Evolutionary conservation across 2,888 invertebrate species (phyloP).

Genomic region (Trissolcus japonicus): DNA sequence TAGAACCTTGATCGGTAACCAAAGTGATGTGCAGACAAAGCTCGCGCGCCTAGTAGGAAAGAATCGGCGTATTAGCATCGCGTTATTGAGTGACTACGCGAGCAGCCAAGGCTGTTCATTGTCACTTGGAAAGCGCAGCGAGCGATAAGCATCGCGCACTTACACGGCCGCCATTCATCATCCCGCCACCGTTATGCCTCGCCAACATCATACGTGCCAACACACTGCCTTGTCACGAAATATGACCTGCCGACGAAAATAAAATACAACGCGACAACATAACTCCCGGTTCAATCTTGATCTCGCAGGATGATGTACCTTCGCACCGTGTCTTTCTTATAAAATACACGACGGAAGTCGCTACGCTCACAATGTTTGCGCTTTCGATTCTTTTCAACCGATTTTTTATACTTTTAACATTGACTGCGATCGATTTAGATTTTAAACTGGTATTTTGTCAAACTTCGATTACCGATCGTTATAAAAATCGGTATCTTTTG

Average conservation of each 20-base stretch:
- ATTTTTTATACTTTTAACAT: no score
- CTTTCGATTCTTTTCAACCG: constrained; percentile 4
- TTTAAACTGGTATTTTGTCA: neutral
- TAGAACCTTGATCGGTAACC: constrained; percentile 40
- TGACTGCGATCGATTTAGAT: no score
- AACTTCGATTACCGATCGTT: no score
- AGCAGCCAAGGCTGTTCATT: constrained; percentile 53
- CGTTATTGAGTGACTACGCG: constrained; percentile 50
- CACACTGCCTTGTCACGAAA: constrained; percentile 32
- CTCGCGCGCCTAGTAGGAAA: constrained; percentile 31
- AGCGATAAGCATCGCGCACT: constrained; percentile 47
- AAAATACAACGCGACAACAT: constrained; percentile 35
- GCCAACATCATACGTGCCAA: constrained; percentile 44
- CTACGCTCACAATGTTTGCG: constrained; percentile 10
- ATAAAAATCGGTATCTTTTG: no score
- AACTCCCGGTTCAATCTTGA: constrained; percentile 37
- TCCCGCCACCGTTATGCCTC: constrained; percentile 51
- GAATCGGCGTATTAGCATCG: constrained; percentile 27
- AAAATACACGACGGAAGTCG: constrained; percentile 18
- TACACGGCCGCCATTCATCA: constrained; percentile 57
- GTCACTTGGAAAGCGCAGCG: constrained; percentile 46
- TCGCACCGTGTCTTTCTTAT: constrained; percentile 21
- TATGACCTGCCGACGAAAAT: constrained; percentile 41
- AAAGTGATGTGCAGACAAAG: constrained; percentile 35
- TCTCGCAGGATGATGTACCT: constrained; percentile 22